These are phyloP conservation scores for Thermophis baileyi DNA, from an alignment of 2,113 vertebrate species.

Conservation along the genomic window DNA sequence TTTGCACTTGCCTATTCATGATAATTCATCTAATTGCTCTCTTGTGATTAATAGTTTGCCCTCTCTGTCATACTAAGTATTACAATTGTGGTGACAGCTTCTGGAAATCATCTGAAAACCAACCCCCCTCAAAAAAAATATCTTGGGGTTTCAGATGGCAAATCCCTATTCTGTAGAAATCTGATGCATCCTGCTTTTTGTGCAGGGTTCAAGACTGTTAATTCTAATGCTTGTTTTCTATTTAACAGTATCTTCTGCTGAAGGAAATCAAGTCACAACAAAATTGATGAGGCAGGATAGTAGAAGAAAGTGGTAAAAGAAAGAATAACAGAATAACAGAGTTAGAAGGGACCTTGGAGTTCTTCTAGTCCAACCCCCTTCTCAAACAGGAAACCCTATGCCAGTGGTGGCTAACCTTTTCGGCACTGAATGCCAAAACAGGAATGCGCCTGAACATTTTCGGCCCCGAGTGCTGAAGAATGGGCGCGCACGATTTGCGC, in stretches of 20 bases:
- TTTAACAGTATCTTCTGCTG: constrained; percentile 3
- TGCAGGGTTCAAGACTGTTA: not conserved
- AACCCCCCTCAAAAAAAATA: not conserved
- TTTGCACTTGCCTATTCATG: not conserved
- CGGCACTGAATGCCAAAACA: no score
- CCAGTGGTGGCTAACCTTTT: no score
- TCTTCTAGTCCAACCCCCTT: not conserved
- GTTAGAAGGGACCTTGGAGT: not conserved
- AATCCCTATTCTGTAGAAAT: not conserved
- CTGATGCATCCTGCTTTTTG: not conserved
- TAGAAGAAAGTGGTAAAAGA: not conserved
- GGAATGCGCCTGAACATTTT: no score
- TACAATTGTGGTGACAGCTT: not conserved
- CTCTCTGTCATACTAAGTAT: not conserved
- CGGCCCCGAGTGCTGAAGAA: no score
- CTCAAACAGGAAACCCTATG: not conserved
- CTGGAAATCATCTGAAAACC: not conserved
- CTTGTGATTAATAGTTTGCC: not conserved
- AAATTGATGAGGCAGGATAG: not conserved
- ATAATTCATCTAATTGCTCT: not conserved
- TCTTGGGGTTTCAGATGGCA: not conserved
- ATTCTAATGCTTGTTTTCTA: not conserved
- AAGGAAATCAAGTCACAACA: not conserved
- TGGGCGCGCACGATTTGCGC: no score
- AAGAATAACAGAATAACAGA: not conserved